A percentile compares a stretch with the other conserved stretches of the same genome.
phyloP scores from a whole-genome alignment of 2,797 vertebrate species.

The Pseudochromis fuscus region DNA sequence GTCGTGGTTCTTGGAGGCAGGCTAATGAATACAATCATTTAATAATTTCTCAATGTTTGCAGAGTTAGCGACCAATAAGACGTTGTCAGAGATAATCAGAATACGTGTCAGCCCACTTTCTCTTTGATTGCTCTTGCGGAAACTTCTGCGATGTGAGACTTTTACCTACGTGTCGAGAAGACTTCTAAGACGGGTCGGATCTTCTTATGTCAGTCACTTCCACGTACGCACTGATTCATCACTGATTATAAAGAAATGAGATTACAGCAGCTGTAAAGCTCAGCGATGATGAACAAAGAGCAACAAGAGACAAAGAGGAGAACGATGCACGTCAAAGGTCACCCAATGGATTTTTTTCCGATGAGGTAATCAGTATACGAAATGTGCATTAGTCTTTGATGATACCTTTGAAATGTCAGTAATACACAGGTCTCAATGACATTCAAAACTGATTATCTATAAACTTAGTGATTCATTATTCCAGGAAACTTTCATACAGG shows the following conservation, averaged over 20 bases:
- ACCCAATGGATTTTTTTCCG: conserved; percentile 27
- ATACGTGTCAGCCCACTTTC: conserved; percentile 20
- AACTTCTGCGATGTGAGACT: conserved; percentile 9
- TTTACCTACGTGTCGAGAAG: neutral
- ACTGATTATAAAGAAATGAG: neutral
- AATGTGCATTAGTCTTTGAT: conserved; percentile 49
- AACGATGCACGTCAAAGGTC: conserved; percentile 39
- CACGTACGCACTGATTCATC: conserved; percentile 8
- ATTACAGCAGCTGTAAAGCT: conserved; percentile 10
- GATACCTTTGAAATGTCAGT: conserved; percentile 49
- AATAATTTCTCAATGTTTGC: conserved; percentile 24
- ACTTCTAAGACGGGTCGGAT: neutral
- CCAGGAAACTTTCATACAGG: neutral
- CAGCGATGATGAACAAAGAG: conserved; percentile 1
- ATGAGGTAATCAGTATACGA: conserved; percentile 27
- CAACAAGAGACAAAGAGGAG: neutral
- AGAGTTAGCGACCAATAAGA: conserved; percentile 18
- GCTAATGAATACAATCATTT: conserved; percentile 23
- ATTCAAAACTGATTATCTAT: conserved; percentile 15
- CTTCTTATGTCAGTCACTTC: conserved; percentile 1
- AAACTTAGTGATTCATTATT: neutral
- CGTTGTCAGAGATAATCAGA: conserved; percentile 39
- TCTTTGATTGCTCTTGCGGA: conserved; percentile 22
- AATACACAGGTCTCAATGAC: neutral
- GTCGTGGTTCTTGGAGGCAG: conserved; percentile 10